A percentile compares a stretch with the other conserved stretches of the same genome.
Conservation (phyloP, 2,113 vertebrate genomes). For the Pontoporia blainvillei region DNA sequence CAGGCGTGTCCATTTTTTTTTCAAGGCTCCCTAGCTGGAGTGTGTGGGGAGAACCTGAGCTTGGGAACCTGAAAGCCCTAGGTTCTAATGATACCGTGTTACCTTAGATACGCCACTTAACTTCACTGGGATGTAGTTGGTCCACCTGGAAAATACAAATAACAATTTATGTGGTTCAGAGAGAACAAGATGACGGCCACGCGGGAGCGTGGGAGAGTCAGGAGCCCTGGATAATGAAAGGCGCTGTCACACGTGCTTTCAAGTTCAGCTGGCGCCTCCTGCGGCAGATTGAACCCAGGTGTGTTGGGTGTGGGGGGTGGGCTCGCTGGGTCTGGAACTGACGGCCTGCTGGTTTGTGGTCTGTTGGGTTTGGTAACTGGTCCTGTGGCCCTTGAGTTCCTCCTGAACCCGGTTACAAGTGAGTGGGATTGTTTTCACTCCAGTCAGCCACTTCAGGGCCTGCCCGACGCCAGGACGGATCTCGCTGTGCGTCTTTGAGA, state of each 20-base stretch:
- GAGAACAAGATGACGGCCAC: not conserved
- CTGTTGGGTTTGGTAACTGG: not conserved
- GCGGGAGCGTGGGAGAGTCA: not conserved
- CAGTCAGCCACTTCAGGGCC: not conserved
- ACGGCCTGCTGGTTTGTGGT: rapidly evolving
- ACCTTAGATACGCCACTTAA: not conserved
- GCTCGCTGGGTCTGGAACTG: not conserved
- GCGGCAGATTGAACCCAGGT: not conserved
- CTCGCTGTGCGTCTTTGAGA: rapidly evolving
- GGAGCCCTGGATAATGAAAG: not conserved
- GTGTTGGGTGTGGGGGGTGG: no score
- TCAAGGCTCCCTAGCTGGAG: not conserved
- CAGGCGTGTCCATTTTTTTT: rapidly evolving
- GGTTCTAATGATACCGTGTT: not conserved
- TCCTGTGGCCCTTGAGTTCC: not conserved
- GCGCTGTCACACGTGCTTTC: not conserved
- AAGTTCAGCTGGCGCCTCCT: not conserved
- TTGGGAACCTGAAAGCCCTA: not conserved
- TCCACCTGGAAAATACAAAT: not conserved
- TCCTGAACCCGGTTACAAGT: no score
- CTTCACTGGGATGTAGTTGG: not conserved
- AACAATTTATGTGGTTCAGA: not conserved
- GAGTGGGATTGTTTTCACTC: not conserved
- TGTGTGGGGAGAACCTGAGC: not conserved
- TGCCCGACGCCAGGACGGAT: not conserved